Evolutionary conservation across 2,797 vertebrate genomes (phyloP).

Genomic region (Tokudaia muenninki): DNA sequence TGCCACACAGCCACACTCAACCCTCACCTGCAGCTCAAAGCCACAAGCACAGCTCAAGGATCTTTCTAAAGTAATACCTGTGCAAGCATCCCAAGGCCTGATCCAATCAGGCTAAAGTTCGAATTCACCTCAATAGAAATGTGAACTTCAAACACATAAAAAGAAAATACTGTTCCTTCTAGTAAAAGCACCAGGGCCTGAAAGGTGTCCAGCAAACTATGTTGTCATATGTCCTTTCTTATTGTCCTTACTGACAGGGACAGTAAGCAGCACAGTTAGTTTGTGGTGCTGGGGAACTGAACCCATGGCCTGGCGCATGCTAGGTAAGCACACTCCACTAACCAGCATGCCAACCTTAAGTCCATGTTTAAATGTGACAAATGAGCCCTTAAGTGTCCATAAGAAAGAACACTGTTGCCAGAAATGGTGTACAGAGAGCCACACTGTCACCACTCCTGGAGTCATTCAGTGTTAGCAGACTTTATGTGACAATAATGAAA

Average conservation of each 20-base stretch:
- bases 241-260: not conserved
- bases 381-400: not conserved
- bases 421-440: not conserved
- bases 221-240: not conserved
- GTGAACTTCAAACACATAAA: not conserved
- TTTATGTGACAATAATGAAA: not conserved
- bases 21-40: not conserved
- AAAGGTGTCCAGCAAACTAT: conserved; percentile 29
- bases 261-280: not conserved
- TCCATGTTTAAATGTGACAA: not conserved
- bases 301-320: not conserved
- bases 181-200: not conserved
- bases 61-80: not conserved
- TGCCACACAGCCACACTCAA: not conserved
- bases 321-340: not conserved
- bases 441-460: not conserved
- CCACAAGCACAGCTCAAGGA: not conserved
- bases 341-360: not conserved
- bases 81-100: not conserved
- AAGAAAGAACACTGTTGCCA: not conserved
- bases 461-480: not conserved
- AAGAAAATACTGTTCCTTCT: conserved; percentile 9
- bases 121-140: not conserved
- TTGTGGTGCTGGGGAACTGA: not conserved
- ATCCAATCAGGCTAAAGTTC: not conserved